Percentiles rank a stretch among this genome's conserved stretches.
These are phyloP conservation scores for Aphidius gifuensis DNA, from an alignment of 1,140 invertebrate genomes.

Conservation along the genomic window DNA sequence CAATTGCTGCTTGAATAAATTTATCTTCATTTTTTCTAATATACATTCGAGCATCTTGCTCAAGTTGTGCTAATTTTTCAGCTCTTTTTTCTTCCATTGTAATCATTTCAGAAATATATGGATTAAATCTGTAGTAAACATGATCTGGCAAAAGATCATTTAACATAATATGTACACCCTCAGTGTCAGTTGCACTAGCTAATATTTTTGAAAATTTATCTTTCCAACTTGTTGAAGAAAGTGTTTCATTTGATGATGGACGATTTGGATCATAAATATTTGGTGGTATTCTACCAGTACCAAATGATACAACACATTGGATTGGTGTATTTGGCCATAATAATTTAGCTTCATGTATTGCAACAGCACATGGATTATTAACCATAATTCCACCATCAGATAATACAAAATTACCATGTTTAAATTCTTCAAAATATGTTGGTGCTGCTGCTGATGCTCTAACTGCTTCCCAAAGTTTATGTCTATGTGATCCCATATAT, in stretches of 20 bases:
- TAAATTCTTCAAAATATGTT: slow-evolving; percentile 87
- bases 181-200: slow-evolving; percentile 87
- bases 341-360: slow-evolving; percentile 81
- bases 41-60: slow-evolving; percentile 71
- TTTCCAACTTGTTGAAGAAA: slow-evolving; percentile 64
- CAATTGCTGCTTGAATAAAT: slow-evolving; percentile 59
- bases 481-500: slow-evolving; percentile 74
- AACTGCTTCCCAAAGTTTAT: slow-evolving; percentile 83
- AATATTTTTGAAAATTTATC: slow-evolving; percentile 81
- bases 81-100: slow-evolving; percentile 79
- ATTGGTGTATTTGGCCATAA: slow-evolving; percentile 79
- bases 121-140: slow-evolving; percentile 87
- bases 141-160: slow-evolving; percentile 76
- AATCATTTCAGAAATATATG: slow-evolving; percentile 79
- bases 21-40: slow-evolving; percentile 75
- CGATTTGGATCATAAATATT: slow-evolving; percentile 41
- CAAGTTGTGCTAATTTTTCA: slow-evolving; percentile 62
- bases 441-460: slow-evolving; percentile 90
- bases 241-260: slow-evolving; percentile 26
- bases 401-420: slow-evolving; percentile 72
- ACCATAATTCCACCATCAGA: slow-evolving; percentile 75
- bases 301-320: slow-evolving; percentile 85
- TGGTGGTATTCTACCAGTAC: slow-evolving; percentile 69
- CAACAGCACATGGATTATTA: slow-evolving; percentile 89
- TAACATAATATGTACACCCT: slow-evolving; percentile 82